phyloP scores from a whole-genome alignment of 2,113 vertebrate species.

The Ailuropoda melanoleuca region DNA sequence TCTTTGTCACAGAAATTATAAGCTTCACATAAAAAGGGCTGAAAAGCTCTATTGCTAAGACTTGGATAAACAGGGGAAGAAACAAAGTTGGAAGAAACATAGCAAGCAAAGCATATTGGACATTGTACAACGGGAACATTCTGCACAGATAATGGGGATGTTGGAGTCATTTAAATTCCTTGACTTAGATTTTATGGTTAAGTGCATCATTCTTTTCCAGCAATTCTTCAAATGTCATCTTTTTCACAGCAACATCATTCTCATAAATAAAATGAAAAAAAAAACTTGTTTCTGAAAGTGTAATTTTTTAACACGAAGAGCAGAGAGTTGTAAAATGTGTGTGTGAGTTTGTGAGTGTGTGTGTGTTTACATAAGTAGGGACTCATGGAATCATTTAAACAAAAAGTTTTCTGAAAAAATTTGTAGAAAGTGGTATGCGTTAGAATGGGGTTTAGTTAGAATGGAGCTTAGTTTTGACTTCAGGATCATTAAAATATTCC shows the following conservation, averaged over 20 bases:
- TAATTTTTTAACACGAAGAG: constrained; percentile 64
- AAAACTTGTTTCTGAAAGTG: constrained; percentile 32
- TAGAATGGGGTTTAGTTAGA: constrained; percentile 64
- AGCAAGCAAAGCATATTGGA: neutral
- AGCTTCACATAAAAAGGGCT: neutral
- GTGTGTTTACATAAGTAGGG: constrained; percentile 54
- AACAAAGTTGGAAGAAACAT: neutral
- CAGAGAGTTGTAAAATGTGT: neutral
- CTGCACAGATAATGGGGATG: neutral
- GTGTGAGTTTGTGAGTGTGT: neutral
- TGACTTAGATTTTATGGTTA: neutral
- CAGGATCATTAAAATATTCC: constrained; percentile 57
- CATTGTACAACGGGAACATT: neutral
- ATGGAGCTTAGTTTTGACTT: constrained; percentile 71
- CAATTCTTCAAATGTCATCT: constrained; percentile 64
- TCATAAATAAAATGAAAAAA: constrained; percentile 62
- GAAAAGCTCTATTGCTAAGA: neutral
- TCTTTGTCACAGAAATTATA: neutral
- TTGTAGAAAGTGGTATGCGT: constrained; percentile 26
- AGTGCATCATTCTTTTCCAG: neutral
- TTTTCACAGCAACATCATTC: constrained; percentile 38
- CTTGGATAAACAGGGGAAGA: neutral
- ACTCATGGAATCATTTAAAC: constrained; percentile 52
- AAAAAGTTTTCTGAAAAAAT: constrained; percentile 59
- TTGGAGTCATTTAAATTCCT: neutral